Evolutionary conservation across 1,140 invertebrate genomes (phyloP).

Genomic region (Pinna nobilis): DNA sequence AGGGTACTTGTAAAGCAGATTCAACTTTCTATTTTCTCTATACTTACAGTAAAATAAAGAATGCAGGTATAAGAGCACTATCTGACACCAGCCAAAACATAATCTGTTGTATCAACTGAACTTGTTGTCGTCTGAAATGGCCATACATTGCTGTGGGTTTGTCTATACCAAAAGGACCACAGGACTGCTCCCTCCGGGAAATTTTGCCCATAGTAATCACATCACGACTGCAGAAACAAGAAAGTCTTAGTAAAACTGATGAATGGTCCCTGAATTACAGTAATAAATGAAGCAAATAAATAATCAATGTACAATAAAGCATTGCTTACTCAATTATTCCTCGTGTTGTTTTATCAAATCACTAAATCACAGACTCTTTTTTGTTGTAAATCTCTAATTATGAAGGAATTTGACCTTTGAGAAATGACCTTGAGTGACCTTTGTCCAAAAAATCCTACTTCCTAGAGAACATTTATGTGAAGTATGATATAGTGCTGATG

Average conservation of each 20-base stretch:
- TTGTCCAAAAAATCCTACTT: too few species aligned
- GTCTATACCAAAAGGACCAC: constrained; percentile 48
- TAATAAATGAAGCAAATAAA: background rate
- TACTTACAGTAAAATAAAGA: constrained; percentile 50
- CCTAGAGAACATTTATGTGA: too few species aligned
- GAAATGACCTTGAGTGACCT: too few species aligned
- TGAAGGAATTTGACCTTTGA: too few species aligned
- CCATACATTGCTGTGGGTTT: constrained; percentile 49
- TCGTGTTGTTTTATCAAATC: background rate
- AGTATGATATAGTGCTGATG: too few species aligned
- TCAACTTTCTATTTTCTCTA: background rate
- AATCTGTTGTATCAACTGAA: constrained; percentile 5
- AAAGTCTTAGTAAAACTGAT: background rate
- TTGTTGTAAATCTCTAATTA: too few species aligned
- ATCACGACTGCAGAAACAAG: constrained; percentile 29
- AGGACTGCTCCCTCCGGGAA: background rate
- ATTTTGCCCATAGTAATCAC: constrained; percentile 43
- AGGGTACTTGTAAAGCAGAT: background rate
- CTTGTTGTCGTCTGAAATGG: constrained; percentile 21
- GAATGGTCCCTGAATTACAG: too few species aligned
- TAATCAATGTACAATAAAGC: background rate
- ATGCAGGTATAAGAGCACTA: constrained; percentile 41
- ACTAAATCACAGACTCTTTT: background rate
- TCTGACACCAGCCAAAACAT: constrained; percentile 46
- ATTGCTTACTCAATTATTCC: background rate